These are phyloP conservation scores for Phaetusa simplex DNA, from an alignment of 2,113 vertebrate genomes.

Conservation along the genomic window DNA sequence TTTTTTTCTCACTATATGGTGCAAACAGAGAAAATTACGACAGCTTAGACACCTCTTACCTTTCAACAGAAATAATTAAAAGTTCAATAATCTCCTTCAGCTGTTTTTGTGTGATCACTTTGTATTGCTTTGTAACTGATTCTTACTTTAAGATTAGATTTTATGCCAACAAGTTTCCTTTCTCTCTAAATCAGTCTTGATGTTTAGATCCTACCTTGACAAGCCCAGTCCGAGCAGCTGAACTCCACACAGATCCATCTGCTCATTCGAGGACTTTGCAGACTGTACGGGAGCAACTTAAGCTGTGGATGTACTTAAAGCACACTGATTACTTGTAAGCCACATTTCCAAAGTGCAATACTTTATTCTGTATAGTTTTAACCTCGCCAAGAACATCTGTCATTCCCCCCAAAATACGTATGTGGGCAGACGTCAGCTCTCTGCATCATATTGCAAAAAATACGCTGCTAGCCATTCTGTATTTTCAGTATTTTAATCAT, in stretches of 20 bases:
- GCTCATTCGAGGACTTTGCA: background rate
- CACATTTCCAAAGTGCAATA: background rate
- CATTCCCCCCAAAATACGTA: fast-evolving
- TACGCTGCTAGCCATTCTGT: background rate
- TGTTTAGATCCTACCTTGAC: background rate
- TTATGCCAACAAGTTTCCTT: background rate
- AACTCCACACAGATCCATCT: background rate
- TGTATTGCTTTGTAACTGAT: background rate
- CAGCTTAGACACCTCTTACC: background rate
- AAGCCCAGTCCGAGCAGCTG: background rate
- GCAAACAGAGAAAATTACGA: background rate
- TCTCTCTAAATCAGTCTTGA: background rate
- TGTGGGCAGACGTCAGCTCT: background rate
- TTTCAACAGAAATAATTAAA: background rate
- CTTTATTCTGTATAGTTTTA: background rate
- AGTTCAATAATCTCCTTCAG: background rate
- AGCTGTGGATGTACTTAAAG: background rate
- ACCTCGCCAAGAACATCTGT: background rate
- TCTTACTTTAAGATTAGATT: background rate
- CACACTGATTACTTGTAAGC: fast-evolving
- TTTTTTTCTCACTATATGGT: background rate
- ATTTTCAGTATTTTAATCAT: fast-evolving
- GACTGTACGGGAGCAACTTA: background rate
- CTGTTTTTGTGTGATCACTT: background rate
- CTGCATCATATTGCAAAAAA: background rate